Conservation (phyloP, 2,888 invertebrate species). For the Pocota personata region DNA sequence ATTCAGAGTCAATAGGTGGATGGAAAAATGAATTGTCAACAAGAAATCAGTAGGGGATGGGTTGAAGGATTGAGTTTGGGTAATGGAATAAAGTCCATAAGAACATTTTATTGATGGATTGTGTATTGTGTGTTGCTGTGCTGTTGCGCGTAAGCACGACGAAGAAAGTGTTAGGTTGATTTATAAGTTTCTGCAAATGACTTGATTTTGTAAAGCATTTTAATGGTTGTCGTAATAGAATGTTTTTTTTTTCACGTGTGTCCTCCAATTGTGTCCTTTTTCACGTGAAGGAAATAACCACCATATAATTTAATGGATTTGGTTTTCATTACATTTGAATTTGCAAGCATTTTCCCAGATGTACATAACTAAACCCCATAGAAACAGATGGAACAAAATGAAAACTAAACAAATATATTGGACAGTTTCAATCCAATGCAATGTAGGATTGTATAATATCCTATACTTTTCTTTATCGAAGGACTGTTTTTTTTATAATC, state of each 20-base stretch:
- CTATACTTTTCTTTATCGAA: too few species aligned
- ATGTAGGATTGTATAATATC: too few species aligned
- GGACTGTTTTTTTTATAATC: too few species aligned
- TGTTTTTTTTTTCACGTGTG: neutral
- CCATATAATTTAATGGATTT: neutral
- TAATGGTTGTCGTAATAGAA: conserved; percentile 28
- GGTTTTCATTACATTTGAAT: neutral
- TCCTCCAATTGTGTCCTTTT: neutral
- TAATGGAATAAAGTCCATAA: conserved; percentile 63
- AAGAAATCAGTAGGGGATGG: neutral
- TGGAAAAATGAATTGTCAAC: conserved; percentile 21
- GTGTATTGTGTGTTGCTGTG: conserved; percentile 40
- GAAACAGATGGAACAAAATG: too few species aligned
- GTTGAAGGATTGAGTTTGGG: conserved; percentile 33
- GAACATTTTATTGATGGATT: conserved; percentile 62
- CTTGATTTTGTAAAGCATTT: conserved; percentile 49
- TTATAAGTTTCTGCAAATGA: conserved; percentile 61
- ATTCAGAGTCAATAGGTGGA: conserved; percentile 62
- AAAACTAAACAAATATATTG: too few species aligned
- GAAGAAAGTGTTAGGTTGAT: conserved; percentile 61
- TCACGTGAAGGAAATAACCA: neutral
- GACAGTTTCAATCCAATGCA: too few species aligned
- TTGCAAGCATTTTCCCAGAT: neutral
- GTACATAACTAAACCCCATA: too few species aligned
- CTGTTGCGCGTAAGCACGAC: conserved; percentile 24